These are phyloP conservation scores for Phylloscopus trochilus DNA, from an alignment of 2,113 vertebrate species.

Conservation along the genomic window DNA sequence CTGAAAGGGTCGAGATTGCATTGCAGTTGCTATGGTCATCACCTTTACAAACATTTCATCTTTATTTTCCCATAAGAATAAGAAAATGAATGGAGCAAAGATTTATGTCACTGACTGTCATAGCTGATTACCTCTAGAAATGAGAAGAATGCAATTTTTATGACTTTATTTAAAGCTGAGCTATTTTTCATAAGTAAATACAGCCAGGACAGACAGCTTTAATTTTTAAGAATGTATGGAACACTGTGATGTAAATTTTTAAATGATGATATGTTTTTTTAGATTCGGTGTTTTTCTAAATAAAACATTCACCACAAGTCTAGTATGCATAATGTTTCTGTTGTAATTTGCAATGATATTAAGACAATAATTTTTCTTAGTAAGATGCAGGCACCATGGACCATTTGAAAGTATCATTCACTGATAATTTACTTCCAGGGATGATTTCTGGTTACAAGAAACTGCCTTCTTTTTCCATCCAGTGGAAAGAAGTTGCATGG, in stretches of 20 bases:
- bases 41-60: slow-evolving; percentile 56
- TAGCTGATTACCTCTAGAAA: slow-evolving; percentile 74
- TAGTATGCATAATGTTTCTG: slow-evolving; percentile 20
- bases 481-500: not conserved
- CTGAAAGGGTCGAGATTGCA: not conserved
- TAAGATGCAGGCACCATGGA: slow-evolving; percentile 1
- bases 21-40: slow-evolving; percentile 23
- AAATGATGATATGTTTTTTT: slow-evolving; percentile 49
- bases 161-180: slow-evolving; percentile 69
- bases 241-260: slow-evolving; percentile 33
- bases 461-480: not conserved
- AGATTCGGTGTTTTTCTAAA: slow-evolving; percentile 56
- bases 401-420: not conserved
- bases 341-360: slow-evolving; percentile 36
- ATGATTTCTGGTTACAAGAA: not conserved
- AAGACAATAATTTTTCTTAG: slow-evolving; percentile 26
- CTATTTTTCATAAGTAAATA: slow-evolving; percentile 70
- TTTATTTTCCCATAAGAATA: slow-evolving; percentile 64
- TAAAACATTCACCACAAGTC: slow-evolving; percentile 20
- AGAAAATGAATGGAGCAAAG: slow-evolving; percentile 66
- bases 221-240: slow-evolving; percentile 69
- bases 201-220: slow-evolving; percentile 48
- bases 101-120: slow-evolving; percentile 73
- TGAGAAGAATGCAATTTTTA: slow-evolving; percentile 75
- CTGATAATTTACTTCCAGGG: not conserved